Percentiles rank a stretch among this genome's conserved stretches.
These are phyloP conservation scores for Diprion similis DNA, from an alignment of 1,140 invertebrate genomes.

Conservation along the genomic window DNA sequence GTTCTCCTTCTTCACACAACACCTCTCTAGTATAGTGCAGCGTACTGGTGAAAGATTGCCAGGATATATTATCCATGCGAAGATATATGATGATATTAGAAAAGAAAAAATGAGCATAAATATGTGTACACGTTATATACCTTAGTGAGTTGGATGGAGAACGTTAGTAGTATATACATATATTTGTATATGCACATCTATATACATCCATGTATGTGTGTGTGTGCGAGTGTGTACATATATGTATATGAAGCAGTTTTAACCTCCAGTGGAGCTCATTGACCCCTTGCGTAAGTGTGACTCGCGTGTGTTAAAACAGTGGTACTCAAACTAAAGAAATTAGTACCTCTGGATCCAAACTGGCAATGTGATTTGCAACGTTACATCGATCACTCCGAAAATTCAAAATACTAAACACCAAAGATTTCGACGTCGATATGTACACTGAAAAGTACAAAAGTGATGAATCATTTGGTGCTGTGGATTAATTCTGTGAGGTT, in stretches of 20 bases:
- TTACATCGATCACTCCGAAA: background rate
- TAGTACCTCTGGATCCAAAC: background rate
- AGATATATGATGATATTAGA: too few relatives aligned
- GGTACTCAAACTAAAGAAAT: background rate
- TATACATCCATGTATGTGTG: too few relatives aligned
- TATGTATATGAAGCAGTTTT: background rate
- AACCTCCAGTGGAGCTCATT: background rate
- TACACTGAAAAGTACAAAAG: background rate
- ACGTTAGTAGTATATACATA: too few relatives aligned
- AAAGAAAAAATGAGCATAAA: too few relatives aligned
- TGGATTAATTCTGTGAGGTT: background rate
- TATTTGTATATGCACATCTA: too few relatives aligned
- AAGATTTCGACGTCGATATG: background rate
- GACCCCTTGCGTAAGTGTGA: background rate
- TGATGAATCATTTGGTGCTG: background rate
- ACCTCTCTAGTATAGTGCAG: too few relatives aligned
- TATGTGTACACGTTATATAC: too few relatives aligned
- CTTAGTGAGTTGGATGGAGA: too few relatives aligned
- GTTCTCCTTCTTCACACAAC: too few relatives aligned
- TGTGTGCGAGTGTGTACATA: too few relatives aligned
- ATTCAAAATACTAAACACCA: background rate
- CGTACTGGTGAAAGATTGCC: too few relatives aligned
- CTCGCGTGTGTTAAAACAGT: background rate
- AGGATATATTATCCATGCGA: too few relatives aligned
- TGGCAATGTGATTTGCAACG: background rate